These are phyloP conservation scores for human (Homo sapiens) DNA, from an alignment of 2,113 vertebrate species.

Conservation along the genomic window DNA sequence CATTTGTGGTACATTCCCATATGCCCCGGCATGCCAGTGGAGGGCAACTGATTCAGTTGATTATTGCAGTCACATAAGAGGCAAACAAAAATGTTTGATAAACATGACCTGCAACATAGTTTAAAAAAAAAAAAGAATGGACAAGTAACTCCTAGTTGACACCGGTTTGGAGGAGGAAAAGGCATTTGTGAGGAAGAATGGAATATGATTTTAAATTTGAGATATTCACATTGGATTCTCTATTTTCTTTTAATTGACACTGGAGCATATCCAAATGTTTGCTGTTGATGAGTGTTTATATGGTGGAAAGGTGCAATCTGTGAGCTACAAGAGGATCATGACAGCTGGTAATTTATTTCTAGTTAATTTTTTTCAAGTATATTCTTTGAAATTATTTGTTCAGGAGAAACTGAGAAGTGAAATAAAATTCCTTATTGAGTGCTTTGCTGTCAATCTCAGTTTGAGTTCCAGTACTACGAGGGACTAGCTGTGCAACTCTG, in stretches of 20 bases:
- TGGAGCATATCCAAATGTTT: constrained; percentile 72
- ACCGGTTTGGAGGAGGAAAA: constrained; percentile 1
- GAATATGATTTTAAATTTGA: neutral
- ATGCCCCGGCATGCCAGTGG: constrained; percentile 51
- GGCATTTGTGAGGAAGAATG: neutral
- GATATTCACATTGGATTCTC: neutral
- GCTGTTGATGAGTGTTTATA: constrained; percentile 72
- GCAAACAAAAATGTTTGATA: constrained; percentile 50
- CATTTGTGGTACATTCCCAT: constrained; percentile 64
- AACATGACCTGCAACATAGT: neutral
- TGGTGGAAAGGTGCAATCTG: constrained; percentile 68
- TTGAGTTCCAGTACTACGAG: neutral
- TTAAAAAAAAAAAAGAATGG: neutral
- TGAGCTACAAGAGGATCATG: constrained; percentile 64
- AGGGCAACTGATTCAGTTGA: constrained; percentile 65
- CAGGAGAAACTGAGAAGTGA: constrained; percentile 11
- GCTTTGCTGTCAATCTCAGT: neutral
- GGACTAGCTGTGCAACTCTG: neutral
- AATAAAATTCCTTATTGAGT: constrained; percentile 17
- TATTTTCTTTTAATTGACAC: constrained; percentile 64
- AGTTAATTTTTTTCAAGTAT: constrained; percentile 66
- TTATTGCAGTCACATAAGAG: constrained; percentile 60
- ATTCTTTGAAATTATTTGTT: constrained; percentile 55
- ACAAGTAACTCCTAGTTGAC: neutral
- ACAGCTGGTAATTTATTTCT: constrained; percentile 73